Conservation (phyloP, 2,888 invertebrate genomes). For the Dorcus hopei region DNA sequence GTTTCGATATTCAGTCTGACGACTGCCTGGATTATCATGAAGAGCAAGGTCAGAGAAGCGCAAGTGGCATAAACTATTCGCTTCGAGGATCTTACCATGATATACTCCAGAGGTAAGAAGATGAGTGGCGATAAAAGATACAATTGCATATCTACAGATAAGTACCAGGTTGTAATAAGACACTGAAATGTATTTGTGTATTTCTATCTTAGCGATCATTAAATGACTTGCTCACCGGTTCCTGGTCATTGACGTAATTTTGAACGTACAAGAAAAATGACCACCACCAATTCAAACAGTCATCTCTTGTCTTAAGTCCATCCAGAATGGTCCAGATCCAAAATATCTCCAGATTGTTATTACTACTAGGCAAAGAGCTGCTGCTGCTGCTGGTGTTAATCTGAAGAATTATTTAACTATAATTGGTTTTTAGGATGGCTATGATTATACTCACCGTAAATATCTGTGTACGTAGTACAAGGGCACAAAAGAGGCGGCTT, state of each 20-base stretch:
- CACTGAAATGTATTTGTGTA: slow-evolving; percentile 7
- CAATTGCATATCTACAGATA: slow-evolving; percentile 59
- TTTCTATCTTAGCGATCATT: too few species aligned
- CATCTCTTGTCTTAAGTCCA: slow-evolving; percentile 30
- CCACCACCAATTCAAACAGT: slow-evolving; percentile 48
- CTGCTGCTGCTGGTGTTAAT: slow-evolving; percentile 29
- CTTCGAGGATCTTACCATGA: too few species aligned
- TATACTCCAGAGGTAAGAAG: slow-evolving; percentile 18
- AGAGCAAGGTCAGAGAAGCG: background rate
- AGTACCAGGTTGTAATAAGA: slow-evolving; percentile 51
- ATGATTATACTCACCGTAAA: background rate
- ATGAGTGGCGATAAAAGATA: slow-evolving; percentile 55
- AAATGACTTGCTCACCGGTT: slow-evolving; percentile 8
- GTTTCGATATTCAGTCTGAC: background rate
- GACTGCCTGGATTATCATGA: background rate
- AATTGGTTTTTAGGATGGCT: background rate
- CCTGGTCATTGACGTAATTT: slow-evolving; percentile 39
- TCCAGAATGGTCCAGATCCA: slow-evolving; percentile 51
- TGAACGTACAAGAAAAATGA: slow-evolving; percentile 46
- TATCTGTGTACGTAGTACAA: slow-evolving; percentile 9
- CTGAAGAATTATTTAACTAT: slow-evolving; percentile 11
- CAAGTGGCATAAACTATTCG: background rate
- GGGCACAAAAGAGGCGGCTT: slow-evolving; percentile 3
- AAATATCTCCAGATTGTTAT: slow-evolving; percentile 26
- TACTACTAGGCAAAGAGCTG: slow-evolving; percentile 41